A percentile compares a stretch with the other conserved stretches of the same genome.
Evolutionary conservation across 1,140 invertebrate species (phyloP).

Genomic region (Atta cephalotes): DNA sequence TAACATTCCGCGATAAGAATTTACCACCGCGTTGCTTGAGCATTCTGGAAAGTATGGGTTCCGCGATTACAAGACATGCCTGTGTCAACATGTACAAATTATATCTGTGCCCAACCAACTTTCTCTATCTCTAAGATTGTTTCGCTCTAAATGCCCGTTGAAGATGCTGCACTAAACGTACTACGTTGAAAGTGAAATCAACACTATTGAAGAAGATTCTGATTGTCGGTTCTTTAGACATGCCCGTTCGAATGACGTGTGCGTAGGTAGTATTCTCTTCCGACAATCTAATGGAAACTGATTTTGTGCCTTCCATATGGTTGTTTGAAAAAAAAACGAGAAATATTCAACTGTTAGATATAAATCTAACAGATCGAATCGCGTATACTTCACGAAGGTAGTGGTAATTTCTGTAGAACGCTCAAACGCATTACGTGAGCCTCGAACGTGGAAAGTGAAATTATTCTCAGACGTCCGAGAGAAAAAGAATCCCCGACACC

Average conservation of each 20-base stretch:
- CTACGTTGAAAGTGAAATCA: conserved; percentile 45
- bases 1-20: conserved; percentile 68
- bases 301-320: not conserved
- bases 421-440: conserved; percentile 25
- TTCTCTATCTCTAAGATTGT: conserved; percentile 45
- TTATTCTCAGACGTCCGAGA: conserved; percentile 38
- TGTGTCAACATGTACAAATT: conserved; percentile 67
- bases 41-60: conserved; percentile 39
- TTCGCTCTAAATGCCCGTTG: not conserved
- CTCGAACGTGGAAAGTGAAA: conserved; percentile 46
- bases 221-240: not conserved
- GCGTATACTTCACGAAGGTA: conserved; percentile 17
- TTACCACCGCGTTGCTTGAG: conserved; percentile 11
- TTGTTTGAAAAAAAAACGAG: conserved; percentile 19
- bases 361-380: conserved; percentile 43
- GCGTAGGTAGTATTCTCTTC: conserved; percentile 55
- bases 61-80: conserved; percentile 43
- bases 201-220: not conserved
- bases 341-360: not conserved
- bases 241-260: conserved; percentile 21
- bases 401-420: conserved; percentile 7
- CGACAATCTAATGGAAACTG: conserved; percentile 37
- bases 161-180: not conserved
- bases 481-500: conserved; percentile 16
- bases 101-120: conserved; percentile 49